Percentiles rank a stretch among this genome's conserved stretches.
Evolutionary conservation across 2,797 vertebrate genomes (phyloP).

Genomic region (Spea hammondii): DNA sequence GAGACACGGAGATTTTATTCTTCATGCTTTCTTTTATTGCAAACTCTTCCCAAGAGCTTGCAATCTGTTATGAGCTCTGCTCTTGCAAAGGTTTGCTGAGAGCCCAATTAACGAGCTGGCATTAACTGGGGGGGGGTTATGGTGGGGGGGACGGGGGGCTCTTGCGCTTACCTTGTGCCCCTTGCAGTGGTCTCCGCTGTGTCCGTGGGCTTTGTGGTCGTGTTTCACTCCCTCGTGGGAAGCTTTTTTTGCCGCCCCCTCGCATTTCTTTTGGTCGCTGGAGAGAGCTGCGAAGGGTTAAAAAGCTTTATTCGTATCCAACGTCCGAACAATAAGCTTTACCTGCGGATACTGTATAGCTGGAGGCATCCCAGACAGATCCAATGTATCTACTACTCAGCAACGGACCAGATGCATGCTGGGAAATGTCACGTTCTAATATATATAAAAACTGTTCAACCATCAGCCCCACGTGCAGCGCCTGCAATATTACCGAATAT

Average conservation of each 20-base stretch:
- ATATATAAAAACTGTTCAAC: too few relatives aligned
- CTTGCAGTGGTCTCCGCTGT: slow-evolving; percentile 14
- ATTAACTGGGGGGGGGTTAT: neutral
- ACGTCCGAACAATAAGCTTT: too few relatives aligned
- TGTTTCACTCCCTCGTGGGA: slow-evolving; percentile 11
- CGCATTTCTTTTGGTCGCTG: slow-evolving; percentile 8
- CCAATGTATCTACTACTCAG: too few relatives aligned
- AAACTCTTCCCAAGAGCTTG: neutral
- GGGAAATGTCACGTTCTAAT: too few relatives aligned
- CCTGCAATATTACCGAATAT: too few relatives aligned
- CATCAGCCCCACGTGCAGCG: too few relatives aligned
- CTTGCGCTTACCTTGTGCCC: slow-evolving; percentile 26
- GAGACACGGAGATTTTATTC: neutral
- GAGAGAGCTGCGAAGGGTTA: neutral
- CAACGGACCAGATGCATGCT: too few relatives aligned
- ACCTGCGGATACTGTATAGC: too few relatives aligned
- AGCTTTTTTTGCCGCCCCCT: slow-evolving; percentile 14
- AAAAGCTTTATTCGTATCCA: neutral
- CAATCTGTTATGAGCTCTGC: neutral
- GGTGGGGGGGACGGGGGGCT: neutral
- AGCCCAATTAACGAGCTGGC: too few relatives aligned
- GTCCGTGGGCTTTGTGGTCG: neutral
- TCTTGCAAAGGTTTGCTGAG: too few relatives aligned
- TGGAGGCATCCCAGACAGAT: too few relatives aligned
- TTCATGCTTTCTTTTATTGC: neutral